phyloP scores from a whole-genome alignment of 2,113 vertebrate genomes.

The Coracopsis vasa region DNA sequence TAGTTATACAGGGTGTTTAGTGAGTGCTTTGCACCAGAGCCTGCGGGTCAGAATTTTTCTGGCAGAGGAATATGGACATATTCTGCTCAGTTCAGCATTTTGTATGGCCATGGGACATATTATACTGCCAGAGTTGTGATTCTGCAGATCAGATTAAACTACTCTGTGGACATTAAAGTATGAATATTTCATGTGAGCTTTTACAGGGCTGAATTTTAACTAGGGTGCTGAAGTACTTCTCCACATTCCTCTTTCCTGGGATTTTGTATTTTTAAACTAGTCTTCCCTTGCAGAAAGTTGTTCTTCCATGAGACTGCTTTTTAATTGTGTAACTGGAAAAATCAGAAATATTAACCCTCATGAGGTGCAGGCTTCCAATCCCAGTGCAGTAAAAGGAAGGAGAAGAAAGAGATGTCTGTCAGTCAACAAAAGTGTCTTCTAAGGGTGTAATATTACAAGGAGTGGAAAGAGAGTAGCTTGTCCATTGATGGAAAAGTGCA shows the following conservation, averaged over 20 bases:
- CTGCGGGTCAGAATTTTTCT: slow-evolving; percentile 28
- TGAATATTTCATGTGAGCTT: slow-evolving; percentile 75
- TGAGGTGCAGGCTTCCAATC: background rate
- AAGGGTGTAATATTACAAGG: slow-evolving; percentile 2
- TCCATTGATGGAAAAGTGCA: slow-evolving; percentile 24
- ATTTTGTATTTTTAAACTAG: slow-evolving; percentile 35
- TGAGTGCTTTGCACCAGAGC: background rate
- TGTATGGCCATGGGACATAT: slow-evolving; percentile 22
- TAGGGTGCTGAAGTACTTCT: slow-evolving; percentile 38
- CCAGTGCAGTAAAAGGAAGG: background rate
- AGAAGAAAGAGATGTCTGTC: background rate
- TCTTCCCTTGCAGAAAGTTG: background rate
- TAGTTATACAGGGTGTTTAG: background rate
- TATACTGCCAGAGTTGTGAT: slow-evolving; percentile 47
- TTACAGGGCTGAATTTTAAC: slow-evolving; percentile 66
- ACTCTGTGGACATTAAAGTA: slow-evolving; percentile 73
- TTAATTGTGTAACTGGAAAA: background rate
- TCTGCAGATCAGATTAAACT: slow-evolving; percentile 73
- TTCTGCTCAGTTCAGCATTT: slow-evolving; percentile 63
- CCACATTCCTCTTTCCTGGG: slow-evolving; percentile 1
- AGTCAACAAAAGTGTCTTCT: background rate
- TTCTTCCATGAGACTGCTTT: background rate
- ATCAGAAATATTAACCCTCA: background rate
- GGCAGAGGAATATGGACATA: background rate
- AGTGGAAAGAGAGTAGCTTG: background rate